These are phyloP conservation scores for Illadopsis cleaveri DNA, from an alignment of 2,113 vertebrate species.

Conservation along the genomic window DNA sequence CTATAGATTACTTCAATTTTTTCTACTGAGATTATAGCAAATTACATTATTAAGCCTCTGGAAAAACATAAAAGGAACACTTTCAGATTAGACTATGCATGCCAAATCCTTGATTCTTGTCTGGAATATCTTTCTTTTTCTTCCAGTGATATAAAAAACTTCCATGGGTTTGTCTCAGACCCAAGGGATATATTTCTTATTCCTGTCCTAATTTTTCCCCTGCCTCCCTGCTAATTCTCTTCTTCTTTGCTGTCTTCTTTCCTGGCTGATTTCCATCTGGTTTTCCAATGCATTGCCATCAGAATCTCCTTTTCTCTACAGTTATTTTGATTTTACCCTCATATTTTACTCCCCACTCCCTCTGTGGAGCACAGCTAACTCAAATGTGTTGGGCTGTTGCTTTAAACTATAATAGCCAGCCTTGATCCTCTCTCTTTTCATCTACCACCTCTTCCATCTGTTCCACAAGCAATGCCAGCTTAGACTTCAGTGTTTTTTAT, in stretches of 20 bases:
- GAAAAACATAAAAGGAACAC: neutral
- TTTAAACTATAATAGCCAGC: neutral
- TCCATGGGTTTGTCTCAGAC: neutral
- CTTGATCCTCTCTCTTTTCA: neutral
- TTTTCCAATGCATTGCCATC: neutral
- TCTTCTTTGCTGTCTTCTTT: neutral
- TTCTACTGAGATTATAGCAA: neutral
- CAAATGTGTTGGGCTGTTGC: neutral
- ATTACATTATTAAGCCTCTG: neutral
- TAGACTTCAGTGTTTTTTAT: neutral
- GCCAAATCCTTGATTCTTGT: neutral
- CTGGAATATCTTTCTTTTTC: neutral
- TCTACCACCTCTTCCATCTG: slow-evolving; percentile 35
- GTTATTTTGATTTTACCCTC: neutral
- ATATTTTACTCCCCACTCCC: neutral
- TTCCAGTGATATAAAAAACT: neutral
- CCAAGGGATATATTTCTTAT: neutral
- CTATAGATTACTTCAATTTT: neutral
- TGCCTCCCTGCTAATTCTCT: neutral
- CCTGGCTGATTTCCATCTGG: neutral
- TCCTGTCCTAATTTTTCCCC: neutral
- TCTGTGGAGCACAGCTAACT: neutral
- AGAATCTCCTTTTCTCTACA: neutral
- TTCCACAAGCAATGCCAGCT: neutral
- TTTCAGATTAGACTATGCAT: neutral